These are phyloP conservation scores for Kryptopterus vitreolus DNA, from an alignment of 2,797 vertebrate species.

Conservation along the genomic window DNA sequence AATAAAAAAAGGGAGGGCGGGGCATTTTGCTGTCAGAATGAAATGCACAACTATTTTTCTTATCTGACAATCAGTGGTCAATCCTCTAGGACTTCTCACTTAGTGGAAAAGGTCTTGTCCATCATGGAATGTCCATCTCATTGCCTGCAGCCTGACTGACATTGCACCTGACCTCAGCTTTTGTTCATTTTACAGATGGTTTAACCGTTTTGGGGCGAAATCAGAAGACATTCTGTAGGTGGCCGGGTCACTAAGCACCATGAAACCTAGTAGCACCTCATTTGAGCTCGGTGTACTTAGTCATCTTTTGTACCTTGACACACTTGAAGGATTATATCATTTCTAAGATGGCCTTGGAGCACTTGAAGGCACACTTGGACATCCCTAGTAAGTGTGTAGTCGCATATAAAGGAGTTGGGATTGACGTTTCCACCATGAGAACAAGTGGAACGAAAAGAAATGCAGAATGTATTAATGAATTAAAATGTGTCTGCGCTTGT, in stretches of 20 bases:
- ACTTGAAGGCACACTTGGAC: neutral
- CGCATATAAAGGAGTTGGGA: neutral
- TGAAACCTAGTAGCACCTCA: neutral
- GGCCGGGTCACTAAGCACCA: neutral
- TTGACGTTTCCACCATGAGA: neutral
- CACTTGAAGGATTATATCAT: neutral
- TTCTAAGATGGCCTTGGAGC: neutral
- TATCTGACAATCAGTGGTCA: neutral
- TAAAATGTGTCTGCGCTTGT: neutral
- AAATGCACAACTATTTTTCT: neutral
- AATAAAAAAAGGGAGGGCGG: no score
- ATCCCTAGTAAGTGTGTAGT: neutral
- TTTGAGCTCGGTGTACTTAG: neutral
- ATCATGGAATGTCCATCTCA: neutral
- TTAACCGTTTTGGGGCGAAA: neutral
- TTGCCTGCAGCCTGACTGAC: neutral
- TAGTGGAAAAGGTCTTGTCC: constrained; percentile 11
- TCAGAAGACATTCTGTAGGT: neutral
- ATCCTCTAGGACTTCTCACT: neutral
- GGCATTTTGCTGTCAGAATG: no score
- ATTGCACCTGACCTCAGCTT: neutral
- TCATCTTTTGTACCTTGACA: neutral
- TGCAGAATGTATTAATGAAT: neutral
- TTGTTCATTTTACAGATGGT: constrained; percentile 8
- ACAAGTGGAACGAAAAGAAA: neutral